Evolutionary conservation across 2,113 vertebrate species (phyloP).

Genomic region (Apeltes quadracus): DNA sequence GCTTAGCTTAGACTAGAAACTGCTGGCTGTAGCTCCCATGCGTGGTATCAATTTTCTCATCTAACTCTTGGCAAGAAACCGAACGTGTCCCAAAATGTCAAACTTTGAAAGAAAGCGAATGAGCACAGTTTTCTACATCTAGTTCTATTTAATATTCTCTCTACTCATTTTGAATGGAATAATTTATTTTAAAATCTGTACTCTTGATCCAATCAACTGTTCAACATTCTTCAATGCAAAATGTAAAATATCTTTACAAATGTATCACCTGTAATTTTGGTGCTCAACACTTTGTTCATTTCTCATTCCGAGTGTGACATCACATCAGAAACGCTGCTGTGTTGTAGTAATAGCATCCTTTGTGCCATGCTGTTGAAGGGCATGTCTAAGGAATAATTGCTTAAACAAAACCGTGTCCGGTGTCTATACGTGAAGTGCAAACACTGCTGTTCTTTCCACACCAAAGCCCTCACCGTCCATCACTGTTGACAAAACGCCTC

Average conservation of each 20-base stretch:
- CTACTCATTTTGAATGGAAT: neutral
- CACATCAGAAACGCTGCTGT: neutral
- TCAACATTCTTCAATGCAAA: neutral
- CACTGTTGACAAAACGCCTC: conserved; percentile 6
- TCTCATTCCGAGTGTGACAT: neutral
- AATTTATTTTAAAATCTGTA: neutral
- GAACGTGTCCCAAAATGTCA: neutral
- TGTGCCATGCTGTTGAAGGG: neutral
- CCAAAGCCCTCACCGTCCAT: neutral
- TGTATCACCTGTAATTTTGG: neutral
- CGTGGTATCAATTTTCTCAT: neutral
- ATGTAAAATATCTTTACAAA: neutral
- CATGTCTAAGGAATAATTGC: neutral
- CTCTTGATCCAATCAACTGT: conserved; percentile 2
- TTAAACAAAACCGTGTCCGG: neutral
- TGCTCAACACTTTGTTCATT: neutral
- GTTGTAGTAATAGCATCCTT: neutral
- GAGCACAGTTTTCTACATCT: neutral
- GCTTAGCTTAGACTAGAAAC: neutral
- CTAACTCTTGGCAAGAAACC: neutral
- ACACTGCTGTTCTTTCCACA: neutral
- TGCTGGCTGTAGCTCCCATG: neutral
- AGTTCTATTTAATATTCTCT: neutral
- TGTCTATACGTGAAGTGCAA: neutral
- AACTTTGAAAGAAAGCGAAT: neutral